phyloP scores from a whole-genome alignment of 2,797 vertebrate species.

The Mionectes olivaceus region DNA sequence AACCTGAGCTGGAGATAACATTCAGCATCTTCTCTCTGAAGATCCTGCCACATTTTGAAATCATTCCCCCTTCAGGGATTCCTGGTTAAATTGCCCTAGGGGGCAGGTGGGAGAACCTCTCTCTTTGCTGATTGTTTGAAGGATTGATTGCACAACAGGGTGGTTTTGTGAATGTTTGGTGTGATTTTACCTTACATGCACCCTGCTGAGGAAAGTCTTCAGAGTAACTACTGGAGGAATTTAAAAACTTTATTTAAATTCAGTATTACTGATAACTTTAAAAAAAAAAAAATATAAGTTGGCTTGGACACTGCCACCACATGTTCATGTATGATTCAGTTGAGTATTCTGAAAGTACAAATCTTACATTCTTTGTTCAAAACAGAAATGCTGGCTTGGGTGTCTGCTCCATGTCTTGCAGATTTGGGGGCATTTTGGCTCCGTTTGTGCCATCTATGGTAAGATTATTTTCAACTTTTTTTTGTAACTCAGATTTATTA shows the following conservation, averaged over 20 bases:
- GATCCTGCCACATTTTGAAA: neutral
- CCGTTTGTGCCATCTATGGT: slow-evolving; percentile 90
- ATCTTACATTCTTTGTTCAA: neutral
- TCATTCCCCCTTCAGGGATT: neutral
- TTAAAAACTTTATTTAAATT: neutral
- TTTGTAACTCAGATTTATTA: neutral
- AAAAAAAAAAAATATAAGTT: neutral
- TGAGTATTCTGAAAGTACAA: neutral
- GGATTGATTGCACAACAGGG: neutral
- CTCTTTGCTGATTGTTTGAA: neutral
- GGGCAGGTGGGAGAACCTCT: neutral
- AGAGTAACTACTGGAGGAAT: neutral
- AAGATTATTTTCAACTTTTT: slow-evolving; percentile 32
- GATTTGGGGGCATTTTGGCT: slow-evolving; percentile 89
- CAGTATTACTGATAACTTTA: neutral
- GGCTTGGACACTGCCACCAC: neutral
- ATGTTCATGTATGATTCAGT: neutral
- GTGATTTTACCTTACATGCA: neutral
- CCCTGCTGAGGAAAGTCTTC: neutral
- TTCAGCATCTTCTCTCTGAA: neutral
- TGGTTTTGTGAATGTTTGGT: neutral
- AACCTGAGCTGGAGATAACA: neutral
- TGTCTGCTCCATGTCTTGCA: slow-evolving; percentile 90
- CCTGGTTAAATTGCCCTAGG: neutral
- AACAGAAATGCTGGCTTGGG: slow-evolving; percentile 89